A percentile compares a stretch with the other conserved stretches of the same genome.
Conservation (phyloP, 2,797 vertebrate species). For the Falco cherrug region DNA sequence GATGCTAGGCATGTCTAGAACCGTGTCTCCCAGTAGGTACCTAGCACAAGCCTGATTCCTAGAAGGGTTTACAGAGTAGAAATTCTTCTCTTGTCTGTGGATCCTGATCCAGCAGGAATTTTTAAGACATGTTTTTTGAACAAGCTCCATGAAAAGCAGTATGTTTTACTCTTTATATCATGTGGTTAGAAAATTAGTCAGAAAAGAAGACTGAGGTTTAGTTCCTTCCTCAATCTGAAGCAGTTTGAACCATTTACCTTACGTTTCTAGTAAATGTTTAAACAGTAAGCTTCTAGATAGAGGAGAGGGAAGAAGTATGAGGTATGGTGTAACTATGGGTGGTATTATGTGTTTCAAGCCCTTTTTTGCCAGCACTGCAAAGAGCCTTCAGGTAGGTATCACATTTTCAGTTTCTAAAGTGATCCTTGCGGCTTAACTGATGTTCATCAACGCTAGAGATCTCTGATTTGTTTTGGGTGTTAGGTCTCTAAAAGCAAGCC, state of each 20-base stretch:
- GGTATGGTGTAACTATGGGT: neutral
- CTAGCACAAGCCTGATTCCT: neutral
- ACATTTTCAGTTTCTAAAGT: neutral
- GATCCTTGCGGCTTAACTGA: neutral
- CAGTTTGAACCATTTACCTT: neutral
- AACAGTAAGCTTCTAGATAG: neutral
- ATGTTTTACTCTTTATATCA: neutral
- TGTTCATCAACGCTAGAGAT: neutral
- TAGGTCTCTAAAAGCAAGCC: neutral
- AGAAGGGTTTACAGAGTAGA: neutral
- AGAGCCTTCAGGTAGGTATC: neutral
- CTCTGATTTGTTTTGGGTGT: neutral
- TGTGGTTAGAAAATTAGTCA: neutral
- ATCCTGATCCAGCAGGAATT: neutral
- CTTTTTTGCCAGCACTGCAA: neutral
- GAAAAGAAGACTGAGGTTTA: neutral
- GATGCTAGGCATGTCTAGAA: neutral
- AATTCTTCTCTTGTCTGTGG: neutral
- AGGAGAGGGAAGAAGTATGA: neutral
- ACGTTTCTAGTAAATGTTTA: neutral
- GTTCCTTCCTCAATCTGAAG: neutral
- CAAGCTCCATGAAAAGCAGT: neutral
- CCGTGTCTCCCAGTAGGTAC: neutral
- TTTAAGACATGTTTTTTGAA: neutral
- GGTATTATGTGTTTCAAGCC: neutral